Conservation (phyloP, 1,140 invertebrate species). For the Bombus breviceps region DNA sequence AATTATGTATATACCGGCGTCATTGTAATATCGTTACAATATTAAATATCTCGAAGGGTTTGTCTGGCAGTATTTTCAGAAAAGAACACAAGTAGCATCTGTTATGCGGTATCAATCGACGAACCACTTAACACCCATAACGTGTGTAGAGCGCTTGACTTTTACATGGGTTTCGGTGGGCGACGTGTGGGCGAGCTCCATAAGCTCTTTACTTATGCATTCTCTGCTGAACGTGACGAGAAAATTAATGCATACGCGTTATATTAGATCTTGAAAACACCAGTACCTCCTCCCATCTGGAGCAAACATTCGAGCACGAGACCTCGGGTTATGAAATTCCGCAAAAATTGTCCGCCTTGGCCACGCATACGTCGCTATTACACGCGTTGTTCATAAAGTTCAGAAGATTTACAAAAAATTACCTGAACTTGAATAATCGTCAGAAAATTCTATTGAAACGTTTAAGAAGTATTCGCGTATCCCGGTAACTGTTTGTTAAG, state of each 20-base stretch:
- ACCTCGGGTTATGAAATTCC: background rate
- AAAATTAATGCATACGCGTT: conserved; percentile 58
- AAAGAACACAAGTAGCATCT: conserved; percentile 43
- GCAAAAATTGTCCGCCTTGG: background rate
- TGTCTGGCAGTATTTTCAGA: conserved; percentile 20
- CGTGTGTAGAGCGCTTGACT: conserved; percentile 62
- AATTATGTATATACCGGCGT: background rate
- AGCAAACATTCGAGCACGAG: background rate
- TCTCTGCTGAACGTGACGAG: conserved; percentile 59
- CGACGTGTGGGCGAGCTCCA: conserved; percentile 67
- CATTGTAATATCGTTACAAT: background rate
- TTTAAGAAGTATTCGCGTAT: background rate
- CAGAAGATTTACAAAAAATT: background rate
- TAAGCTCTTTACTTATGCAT: conserved; percentile 68
- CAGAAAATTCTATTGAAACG: background rate
- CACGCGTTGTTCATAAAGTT: background rate
- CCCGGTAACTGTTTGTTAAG: too few relatives aligned
- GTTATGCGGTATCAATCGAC: conserved; percentile 67
- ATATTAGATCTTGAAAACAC: conserved; percentile 32
- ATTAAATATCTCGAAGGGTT: background rate
- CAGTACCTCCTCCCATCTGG: background rate
- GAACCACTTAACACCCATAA: conserved; percentile 69
- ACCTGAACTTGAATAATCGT: background rate
- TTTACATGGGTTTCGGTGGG: conserved; percentile 65
- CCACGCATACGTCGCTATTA: background rate